Base-by-base conservation (phyloP, 2,113 vertebrate genomes). In the Ceyx melanurus region DNA sequence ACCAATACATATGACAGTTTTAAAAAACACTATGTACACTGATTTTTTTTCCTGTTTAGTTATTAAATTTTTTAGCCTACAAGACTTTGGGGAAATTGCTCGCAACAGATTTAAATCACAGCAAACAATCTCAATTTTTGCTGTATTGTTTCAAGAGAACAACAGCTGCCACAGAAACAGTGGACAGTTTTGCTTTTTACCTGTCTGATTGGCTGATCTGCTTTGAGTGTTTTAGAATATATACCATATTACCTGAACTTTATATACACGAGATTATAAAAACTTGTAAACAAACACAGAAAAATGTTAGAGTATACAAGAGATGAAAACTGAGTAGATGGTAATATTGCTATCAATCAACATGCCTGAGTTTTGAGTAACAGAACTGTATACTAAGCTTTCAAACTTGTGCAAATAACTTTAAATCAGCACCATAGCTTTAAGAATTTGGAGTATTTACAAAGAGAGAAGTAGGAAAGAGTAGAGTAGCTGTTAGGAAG, bases 1-100 rank as follows among this genome's bases (percentile, higher is more conserved):
- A 60, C 6, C 11, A n/a, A 3, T 23, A 65, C 43, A 42, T 1
- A 2, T 23, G 7, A 71, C 2, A 1, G 2, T 37, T 66, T 67
- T 79, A 62, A 5, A 20, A 77, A 93, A 58, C 20, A 53, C 3
- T 28, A 14, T 8, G 5, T 13, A 19, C 6, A 15, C 4, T 16
- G 11, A 18, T 26, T 29, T 50, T n/a, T 31, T 50, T 77, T 50
- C n/a, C 42, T 53, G 3, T 48, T 94, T 68, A 67, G 15, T 78
- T 93, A 26, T 56, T 72, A 77, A 51, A 60, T 14, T 64, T 86
- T 48, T 84, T 71, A 81, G 78, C n/a, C 50, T 48, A 13, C 9
- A 53, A 22, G 76, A 86, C 51, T 15, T 31, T 42, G 20, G 37
- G 46, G 20, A 54, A 89, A 90, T 77, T 29, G 51, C 35, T 89